Base-by-base conservation (phyloP, 2,113 vertebrate genomes). In the Pogonocichla stellata region DNA sequence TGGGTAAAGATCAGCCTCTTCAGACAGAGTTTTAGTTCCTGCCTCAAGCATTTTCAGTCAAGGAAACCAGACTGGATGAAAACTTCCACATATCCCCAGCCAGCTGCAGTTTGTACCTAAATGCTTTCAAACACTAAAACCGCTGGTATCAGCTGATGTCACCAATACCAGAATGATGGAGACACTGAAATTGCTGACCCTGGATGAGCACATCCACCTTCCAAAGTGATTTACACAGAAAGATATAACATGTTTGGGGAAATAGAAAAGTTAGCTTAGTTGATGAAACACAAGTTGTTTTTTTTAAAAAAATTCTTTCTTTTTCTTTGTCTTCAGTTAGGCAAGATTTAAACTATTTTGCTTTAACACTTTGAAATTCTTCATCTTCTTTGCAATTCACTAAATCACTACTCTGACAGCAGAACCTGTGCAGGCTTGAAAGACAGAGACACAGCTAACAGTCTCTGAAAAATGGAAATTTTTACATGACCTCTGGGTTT, bases 341-440 rank as follows among this genome's bases (percentile, higher is more conserved):
- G 17, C 19, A 78, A 24, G 22, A 65, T 74, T 91, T 57, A 74
- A 89, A 65, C 18, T 85, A 22, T 80, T 90, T 75, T 54, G 5
- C 47, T 88, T 56, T 85, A 72, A 65, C 50, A 66, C 67, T 40
- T 86, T 80, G 54, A 40, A 73, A 80, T 92, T 48, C 28, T 65
- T 82, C 10, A 73, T 90, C 47, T 91, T 85, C 74, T 94, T 83
- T 90, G 16, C 31, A 60, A 25, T 42, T 31, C 67, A 51, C 31
- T 82, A 50, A 87, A 36, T 88, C 66, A 82, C 40, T 88, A 14
- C 13, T 57, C 28, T 75, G 53, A 73, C 82, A 70, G 69, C 25
- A 92, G 71, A 80, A 88, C 92, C 80, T 94, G 95, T 80, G 19
- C 54, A 80, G 88, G 40, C 85, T 94, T 90, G 90, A 82, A 94